A percentile compares a stretch with the other conserved stretches of the same genome.
These are phyloP conservation scores for Drepanosiphum platanoidis DNA, from an alignment of 2,888 invertebrate genomes.

Conservation along the genomic window DNA sequence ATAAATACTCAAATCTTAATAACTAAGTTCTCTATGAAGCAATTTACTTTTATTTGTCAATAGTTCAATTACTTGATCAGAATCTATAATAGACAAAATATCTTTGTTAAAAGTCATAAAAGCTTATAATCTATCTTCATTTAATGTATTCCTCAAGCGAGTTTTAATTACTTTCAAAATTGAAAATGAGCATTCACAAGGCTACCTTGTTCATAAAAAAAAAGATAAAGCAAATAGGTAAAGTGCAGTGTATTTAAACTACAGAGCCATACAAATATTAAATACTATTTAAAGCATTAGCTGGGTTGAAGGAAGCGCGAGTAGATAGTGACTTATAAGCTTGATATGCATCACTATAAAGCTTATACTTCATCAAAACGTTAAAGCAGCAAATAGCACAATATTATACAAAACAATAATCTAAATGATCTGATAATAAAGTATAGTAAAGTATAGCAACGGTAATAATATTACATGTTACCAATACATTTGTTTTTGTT, in stretches of 20 bases:
- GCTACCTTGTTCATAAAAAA: neutral
- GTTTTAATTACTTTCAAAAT: slow-evolving; percentile 15
- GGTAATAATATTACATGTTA: too few species aligned
- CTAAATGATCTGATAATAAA: too few species aligned
- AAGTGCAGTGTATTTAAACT: neutral
- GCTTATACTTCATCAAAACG: slow-evolving; percentile 23
- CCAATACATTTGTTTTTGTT: too few species aligned
- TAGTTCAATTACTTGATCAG: neutral
- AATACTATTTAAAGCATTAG: slow-evolving; percentile 16
- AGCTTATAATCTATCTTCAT: neutral
- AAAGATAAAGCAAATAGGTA: slow-evolving; percentile 4
- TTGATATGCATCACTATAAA: slow-evolving; percentile 29
- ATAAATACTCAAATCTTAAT: neutral
- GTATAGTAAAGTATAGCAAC: too few species aligned
- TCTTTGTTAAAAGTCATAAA: slow-evolving; percentile 11
- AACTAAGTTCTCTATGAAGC: slow-evolving; percentile 6
- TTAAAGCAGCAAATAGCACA: slow-evolving; percentile 16
- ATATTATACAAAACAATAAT: too few species aligned
- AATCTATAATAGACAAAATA: neutral
- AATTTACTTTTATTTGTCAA: neutral
- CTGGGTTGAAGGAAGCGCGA: slow-evolving; percentile 18
- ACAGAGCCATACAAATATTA: slow-evolving; percentile 6
- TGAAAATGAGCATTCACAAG: slow-evolving; percentile 2
- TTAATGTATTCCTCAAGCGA: neutral
- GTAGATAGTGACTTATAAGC: slow-evolving; percentile 15